Conservation (phyloP, 2,113 vertebrate species). For the Forbesichthys agassizii region DNA sequence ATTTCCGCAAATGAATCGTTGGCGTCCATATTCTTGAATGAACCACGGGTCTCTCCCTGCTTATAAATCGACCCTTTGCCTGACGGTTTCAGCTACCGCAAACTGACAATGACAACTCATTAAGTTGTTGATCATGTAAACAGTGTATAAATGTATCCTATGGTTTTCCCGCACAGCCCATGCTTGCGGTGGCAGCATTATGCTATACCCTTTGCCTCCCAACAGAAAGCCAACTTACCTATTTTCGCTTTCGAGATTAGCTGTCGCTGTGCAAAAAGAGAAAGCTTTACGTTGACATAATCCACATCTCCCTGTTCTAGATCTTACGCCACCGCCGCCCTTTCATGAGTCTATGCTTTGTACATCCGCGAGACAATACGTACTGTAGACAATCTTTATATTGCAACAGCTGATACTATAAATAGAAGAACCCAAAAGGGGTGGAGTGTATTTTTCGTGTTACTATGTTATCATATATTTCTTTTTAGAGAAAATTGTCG, state of each 20-base stretch:
- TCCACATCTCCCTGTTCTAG: slow-evolving; percentile 42
- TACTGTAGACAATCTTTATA: slow-evolving; percentile 73
- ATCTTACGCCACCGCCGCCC: slow-evolving; percentile 48
- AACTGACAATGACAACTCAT: no score
- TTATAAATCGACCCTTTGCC: slow-evolving; percentile 3
- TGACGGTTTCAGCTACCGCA: no score
- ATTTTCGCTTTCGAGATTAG: slow-evolving; percentile 14
- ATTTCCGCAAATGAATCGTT: slow-evolving; percentile 38
- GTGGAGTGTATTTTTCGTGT: not conserved
- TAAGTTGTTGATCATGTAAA: slow-evolving; percentile 1
- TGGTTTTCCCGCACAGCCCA: slow-evolving; percentile 13
- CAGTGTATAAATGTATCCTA: not conserved
- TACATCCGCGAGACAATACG: slow-evolving; percentile 69
- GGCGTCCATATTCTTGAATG: not conserved
- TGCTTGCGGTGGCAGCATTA: slow-evolving; percentile 1
- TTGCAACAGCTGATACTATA: slow-evolving; percentile 79
- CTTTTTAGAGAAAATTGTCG: not conserved
- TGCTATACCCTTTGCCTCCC: slow-evolving; percentile 23
- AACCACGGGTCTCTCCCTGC: not conserved
- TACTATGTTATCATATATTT: not conserved
- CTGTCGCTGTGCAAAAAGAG: slow-evolving; percentile 21
- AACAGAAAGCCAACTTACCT: slow-evolving; percentile 52
- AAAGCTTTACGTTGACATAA: slow-evolving; percentile 51
- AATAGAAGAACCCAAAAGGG: slow-evolving; percentile 70
- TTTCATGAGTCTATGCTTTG: slow-evolving; percentile 41